Percentiles rank a stretch among this genome's conserved stretches.
Evolutionary conservation across 2,888 invertebrate genomes (phyloP).

Genomic region (Dynastes tityus): DNA sequence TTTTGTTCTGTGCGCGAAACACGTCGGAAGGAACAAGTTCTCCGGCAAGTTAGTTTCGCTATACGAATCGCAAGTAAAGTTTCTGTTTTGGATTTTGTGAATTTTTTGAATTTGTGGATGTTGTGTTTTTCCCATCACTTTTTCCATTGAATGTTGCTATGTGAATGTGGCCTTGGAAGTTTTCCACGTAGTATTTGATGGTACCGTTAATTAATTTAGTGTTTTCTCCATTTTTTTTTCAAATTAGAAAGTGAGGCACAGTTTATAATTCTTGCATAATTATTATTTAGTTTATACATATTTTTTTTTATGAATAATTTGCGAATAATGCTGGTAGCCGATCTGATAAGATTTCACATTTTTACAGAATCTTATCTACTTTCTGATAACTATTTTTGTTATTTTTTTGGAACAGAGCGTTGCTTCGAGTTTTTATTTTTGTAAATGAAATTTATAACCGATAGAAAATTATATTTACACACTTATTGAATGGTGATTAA

Average conservation of each 20-base stretch:
- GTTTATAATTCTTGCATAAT: not conserved
- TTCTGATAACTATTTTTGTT: conserved; percentile 25
- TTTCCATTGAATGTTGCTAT: conserved; percentile 39
- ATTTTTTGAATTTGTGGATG: conserved; percentile 38
- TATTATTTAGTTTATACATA: not conserved
- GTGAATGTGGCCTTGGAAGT: conserved; percentile 46
- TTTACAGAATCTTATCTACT: conserved; percentile 30
- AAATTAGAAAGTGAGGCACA: conserved; percentile 32
- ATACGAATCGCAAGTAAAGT: conserved; percentile 38
- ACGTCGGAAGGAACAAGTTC: not conserved
- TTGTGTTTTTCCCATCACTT: conserved; percentile 38
- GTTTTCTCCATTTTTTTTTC: conserved; percentile 19
- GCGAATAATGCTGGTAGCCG: conserved; percentile 4
- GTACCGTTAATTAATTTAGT: conserved; percentile 23
- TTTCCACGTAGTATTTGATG: conserved; percentile 44
- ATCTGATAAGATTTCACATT: conserved; percentile 20
- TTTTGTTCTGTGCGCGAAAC: conserved; percentile 27
- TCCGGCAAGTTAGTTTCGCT: not conserved
- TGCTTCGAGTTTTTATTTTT: too few relatives aligned
- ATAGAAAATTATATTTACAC: too few relatives aligned
- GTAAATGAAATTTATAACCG: too few relatives aligned
- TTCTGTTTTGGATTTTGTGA: conserved; percentile 35
- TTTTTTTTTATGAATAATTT: conserved; percentile 28
- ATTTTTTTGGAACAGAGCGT: not conserved
- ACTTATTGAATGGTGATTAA: not conserved